These are phyloP conservation scores for Leptinotarsa defecta DNA, from an alignment of 1,140 invertebrate species.

Conservation along the genomic window DNA sequence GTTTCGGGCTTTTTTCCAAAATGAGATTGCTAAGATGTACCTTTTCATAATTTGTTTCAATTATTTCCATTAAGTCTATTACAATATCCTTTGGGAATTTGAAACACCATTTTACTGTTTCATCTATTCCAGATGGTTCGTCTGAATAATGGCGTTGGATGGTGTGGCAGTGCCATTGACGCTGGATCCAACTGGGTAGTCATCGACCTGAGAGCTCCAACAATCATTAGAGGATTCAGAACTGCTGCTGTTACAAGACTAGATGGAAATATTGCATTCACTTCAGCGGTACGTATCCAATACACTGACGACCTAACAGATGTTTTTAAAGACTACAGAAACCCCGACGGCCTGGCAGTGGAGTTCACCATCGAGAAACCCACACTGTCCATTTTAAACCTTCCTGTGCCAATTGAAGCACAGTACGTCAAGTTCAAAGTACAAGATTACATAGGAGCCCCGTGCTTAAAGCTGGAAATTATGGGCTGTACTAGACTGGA, in stretches of 20 bases:
- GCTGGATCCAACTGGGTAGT: conserved; percentile 86
- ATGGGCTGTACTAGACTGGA: conserved; percentile 92
- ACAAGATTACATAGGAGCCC: conserved; percentile 85
- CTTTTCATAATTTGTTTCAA: no score
- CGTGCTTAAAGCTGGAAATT: conserved; percentile 89
- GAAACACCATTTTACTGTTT: conserved; percentile 39
- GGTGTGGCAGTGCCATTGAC: conserved; percentile 86
- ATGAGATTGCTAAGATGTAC: no score
- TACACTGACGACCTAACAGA: conserved; percentile 90
- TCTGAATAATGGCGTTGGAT: conserved; percentile 80
- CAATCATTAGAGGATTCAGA: conserved; percentile 85
- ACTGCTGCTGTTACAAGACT: conserved; percentile 82
- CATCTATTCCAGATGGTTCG: conserved; percentile 71
- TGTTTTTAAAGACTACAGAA: conserved; percentile 87
- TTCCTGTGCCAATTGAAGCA: conserved; percentile 90
- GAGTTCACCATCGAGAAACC: conserved; percentile 88
- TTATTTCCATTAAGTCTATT: no score
- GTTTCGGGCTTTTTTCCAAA: no score
- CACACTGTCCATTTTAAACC: conserved; percentile 84
- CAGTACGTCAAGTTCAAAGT: conserved; percentile 87
- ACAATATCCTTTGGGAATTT: no score
- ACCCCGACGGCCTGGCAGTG: conserved; percentile 89
- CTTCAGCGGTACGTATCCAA: conserved; percentile 82
- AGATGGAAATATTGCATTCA: conserved; percentile 82
- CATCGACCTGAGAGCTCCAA: conserved; percentile 87